Evolutionary conservation across 2,113 vertebrate genomes (phyloP).

Genomic region (Cynopterus brachyotis): DNA sequence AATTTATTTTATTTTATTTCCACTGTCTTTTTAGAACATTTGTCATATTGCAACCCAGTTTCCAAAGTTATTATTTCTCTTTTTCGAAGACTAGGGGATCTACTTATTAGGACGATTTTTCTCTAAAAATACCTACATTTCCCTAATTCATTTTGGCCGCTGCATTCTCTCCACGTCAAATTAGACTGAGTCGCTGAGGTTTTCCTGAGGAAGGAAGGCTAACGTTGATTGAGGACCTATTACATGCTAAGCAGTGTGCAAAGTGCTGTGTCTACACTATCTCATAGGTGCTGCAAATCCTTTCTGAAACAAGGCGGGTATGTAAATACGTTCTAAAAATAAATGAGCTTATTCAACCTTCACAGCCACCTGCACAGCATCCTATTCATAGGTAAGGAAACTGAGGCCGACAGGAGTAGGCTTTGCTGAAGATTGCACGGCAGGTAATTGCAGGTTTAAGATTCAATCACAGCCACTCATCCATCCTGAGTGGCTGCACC

Average conservation of each 20-base stretch:
- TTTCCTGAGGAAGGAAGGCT: background rate
- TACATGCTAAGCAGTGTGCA: background rate
- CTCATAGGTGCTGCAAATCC: background rate
- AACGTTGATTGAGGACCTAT: background rate
- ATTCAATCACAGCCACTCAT: background rate
- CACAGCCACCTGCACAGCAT: background rate
- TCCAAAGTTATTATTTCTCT: conserved; percentile 23
- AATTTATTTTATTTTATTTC: background rate
- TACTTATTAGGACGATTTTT: conserved; percentile 43
- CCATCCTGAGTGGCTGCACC: background rate
- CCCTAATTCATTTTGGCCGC: background rate
- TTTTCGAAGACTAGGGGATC: conserved; percentile 33
- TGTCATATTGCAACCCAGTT: background rate
- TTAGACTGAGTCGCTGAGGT: background rate
- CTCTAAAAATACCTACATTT: conserved; percentile 32
- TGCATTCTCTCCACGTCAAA: background rate
- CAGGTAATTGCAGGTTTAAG: background rate
- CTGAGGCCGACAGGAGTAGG: background rate
- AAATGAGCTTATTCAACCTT: background rate
- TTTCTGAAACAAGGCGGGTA: background rate
- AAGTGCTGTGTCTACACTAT: background rate
- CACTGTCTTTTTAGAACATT: background rate
- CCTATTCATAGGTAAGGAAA: background rate
- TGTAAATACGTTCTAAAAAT: background rate
- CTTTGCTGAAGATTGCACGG: background rate